Percentiles rank a stretch among this genome's conserved stretches.
Conservation (phyloP, 1,140 invertebrate species). For the Anagrus nilaparvatae region DNA sequence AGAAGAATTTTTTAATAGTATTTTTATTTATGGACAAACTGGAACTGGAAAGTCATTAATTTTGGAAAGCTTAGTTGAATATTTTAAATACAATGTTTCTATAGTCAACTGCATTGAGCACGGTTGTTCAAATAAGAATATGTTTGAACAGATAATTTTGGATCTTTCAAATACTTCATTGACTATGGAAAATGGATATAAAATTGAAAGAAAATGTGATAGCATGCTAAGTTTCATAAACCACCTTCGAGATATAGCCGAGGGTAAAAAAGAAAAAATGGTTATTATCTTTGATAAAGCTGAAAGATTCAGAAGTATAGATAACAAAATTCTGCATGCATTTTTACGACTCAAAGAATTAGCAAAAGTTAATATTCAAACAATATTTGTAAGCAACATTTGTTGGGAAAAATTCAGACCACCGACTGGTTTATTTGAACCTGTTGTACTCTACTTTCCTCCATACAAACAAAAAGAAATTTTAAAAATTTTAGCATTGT, state of each 20-base stretch:
- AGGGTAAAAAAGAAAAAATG: constrained; percentile 30
- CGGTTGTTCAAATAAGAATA: constrained; percentile 59
- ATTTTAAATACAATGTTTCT: constrained; percentile 51
- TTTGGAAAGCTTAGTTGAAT: constrained; percentile 46
- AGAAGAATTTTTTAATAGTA: constrained; percentile 49
- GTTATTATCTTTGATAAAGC: constrained; percentile 69
- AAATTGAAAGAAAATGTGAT: constrained; percentile 49
- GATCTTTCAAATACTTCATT: constrained; percentile 42
- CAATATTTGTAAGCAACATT: constrained; percentile 67
- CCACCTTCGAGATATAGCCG: constrained; percentile 39
- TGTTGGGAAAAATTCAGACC: constrained; percentile 68
- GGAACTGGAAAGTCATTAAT: constrained; percentile 71
- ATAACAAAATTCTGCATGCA: constrained; percentile 56
- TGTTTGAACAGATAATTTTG: constrained; percentile 66
- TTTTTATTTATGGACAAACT: constrained; percentile 70
- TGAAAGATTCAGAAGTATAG: constrained; percentile 63
- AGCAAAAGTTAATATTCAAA: constrained; percentile 58
- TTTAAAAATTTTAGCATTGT: constrained; percentile 55
- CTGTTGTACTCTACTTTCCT: constrained; percentile 65
- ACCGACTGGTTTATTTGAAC: constrained; percentile 59
- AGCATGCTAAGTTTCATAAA: constrained; percentile 63
- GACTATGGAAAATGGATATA: constrained; percentile 27
- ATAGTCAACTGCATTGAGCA: constrained; percentile 76
- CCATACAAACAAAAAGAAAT: constrained; percentile 75
- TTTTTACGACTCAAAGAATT: constrained; percentile 66